Conservation (phyloP, 2,113 vertebrate species). For the Chaetops frenatus region DNA sequence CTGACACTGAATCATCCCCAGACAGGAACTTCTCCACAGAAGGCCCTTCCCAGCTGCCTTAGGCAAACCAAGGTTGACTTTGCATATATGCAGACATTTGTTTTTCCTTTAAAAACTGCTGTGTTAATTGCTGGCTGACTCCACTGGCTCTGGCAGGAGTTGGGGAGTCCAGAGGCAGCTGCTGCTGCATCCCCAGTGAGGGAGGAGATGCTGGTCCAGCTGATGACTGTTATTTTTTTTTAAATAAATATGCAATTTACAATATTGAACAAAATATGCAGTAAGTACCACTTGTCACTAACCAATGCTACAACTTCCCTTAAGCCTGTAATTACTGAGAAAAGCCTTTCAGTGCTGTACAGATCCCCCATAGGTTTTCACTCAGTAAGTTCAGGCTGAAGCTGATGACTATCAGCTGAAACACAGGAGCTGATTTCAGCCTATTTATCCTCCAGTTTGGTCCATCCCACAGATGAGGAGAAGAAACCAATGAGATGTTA, state of each 20-base stretch:
- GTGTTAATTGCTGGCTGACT: neutral
- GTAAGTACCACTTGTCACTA: slow-evolving; percentile 48
- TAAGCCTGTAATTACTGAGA: slow-evolving; percentile 36
- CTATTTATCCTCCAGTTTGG: neutral
- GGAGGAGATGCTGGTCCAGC: neutral
- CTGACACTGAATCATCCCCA: neutral
- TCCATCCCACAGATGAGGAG: neutral
- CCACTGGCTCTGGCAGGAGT: fast-evolving
- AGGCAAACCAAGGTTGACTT: neutral
- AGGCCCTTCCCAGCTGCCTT: neutral
- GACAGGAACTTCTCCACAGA: neutral
- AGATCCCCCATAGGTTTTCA: neutral
- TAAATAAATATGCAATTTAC: neutral
- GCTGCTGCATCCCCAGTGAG: fast-evolving
- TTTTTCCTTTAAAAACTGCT: neutral
- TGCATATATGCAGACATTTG: fast-evolving
- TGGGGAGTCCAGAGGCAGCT: neutral
- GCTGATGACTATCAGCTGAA: neutral
- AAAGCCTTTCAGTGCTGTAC: neutral
- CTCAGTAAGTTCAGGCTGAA: neutral
- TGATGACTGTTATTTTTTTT: neutral
- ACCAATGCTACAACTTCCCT: neutral
- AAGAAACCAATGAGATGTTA: no score
- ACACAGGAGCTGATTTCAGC: neutral
- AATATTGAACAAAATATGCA: slow-evolving; percentile 24